Evolutionary conservation across 1,140 invertebrate genomes (phyloP), one percentile per base, ranked within the genome.

Genomic region (Drosophila elegans): DNA sequence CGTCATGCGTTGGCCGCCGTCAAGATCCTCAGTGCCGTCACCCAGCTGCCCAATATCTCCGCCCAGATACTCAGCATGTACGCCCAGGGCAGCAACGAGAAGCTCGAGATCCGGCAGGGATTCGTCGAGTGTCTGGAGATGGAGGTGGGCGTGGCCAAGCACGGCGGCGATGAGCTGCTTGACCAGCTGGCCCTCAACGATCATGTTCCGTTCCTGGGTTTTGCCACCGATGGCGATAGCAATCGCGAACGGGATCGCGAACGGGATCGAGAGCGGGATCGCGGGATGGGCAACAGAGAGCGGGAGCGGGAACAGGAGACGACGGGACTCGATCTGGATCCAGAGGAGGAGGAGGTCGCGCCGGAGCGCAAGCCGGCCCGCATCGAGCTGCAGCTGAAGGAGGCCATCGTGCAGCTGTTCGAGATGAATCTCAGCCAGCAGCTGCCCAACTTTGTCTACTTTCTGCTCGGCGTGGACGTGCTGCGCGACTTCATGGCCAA

Each of bases 81-180:
- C 61, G 95, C 95, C 1, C 93, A 94, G 2, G 94, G 95, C 10
- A 92, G 94, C 62, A 91, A 93, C 25, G 84, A 95, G 3, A 88
- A 93, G 4, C 93, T 93, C 0, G 92, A 93, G 41, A 94, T 97
- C 52, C 80, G 97, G 36, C 96, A 97, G 85, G 96, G 96, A 0
- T 98, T 98, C 93, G 97, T 98, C 27, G 97, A 98, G 83, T 97
- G 96, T 88, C 90, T 98, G 41, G 97, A 98, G 80, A 93, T 94
- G 56, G 96, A 97, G 55, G 94, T 94, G 44, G 38, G 46, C 0
- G 34, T 25, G 6, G 83, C 91, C 67, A 46, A 48, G 1, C 51
- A 61, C 2, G 29, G 53, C 13, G 29, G 56, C 13, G 77, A 89
- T 0, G 62, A 77, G 4, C 13, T 46, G 3, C 36, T 63, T 2